Base-by-base conservation (phyloP, 1,140 invertebrate species). In the Drosophila kikkawai region DNA sequence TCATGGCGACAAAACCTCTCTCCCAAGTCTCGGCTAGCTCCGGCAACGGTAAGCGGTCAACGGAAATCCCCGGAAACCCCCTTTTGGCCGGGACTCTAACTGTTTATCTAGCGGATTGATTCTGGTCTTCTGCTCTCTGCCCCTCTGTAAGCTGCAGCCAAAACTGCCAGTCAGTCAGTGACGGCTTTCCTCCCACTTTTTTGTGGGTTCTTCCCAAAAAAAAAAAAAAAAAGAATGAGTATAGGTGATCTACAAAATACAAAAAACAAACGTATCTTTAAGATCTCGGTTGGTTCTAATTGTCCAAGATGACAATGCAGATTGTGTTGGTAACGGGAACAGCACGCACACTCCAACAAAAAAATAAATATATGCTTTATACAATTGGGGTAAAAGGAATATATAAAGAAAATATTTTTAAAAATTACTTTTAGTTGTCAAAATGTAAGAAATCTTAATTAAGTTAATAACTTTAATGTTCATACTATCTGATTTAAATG, bases 271-370 rank as follows among this genome's bases (percentile, higher is more conserved):
- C 58, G 70, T 68, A 78, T 78, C 50, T 78, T 61, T 65, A 29
- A 45, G 55, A 64, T 55, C 39, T 63, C 41, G 26, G 48, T 19
- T 61, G 50, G 47, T 67, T 77, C 76, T 88, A 86, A 88, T 86
- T 86, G 83, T 88, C 53, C 53, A 55, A 79, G 76, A 90, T 90
- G 84, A 88, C 80, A 90, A 88, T 90, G 77, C 85, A 90, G 76
- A 88, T 60, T 68, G 67, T 26, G 15, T 55, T 59, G 69, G 64
- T 88, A 88, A 88, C 84, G 84, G 84, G 80, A 84, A 80, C 39
- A 48, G 64, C 61, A 83, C 80, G 84, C 83, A 79, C 77, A 75
- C 48, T 71, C 12, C 48, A 59, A 48, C 4, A 29, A 17, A 9
- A 56, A 65, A 29, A 44, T 47, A 75, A 48, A 61, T 5, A 42